Base-by-base conservation (phyloP, 2,888 invertebrate species). In the Pyrrhia umbra region DNA sequence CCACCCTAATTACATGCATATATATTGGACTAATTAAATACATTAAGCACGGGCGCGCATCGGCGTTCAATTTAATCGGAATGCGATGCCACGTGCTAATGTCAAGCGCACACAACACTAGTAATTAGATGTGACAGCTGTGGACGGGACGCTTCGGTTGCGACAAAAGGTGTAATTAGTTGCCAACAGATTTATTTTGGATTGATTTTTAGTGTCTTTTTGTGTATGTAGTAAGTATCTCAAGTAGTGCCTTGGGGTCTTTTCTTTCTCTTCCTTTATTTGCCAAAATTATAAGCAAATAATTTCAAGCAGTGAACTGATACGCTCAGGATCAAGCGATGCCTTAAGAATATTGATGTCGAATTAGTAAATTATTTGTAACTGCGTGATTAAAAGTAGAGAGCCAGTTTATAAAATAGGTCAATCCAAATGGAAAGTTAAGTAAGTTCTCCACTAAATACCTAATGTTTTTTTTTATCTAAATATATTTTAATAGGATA, bases 11-110 rank as follows among this genome's bases (percentile, higher is more conserved):
- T 60, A 66, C 45, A 69, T 61, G 57, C 59, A 79, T 69, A 70
- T 69, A 70, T 67, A 67, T 58, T 56, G 67, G 65, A 72, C 84
- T 88, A 90, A 89, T 89, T 88, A 89, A 89, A 88, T 87, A 83
- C 81, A 84, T 85, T 84, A 85, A 80, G 66, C 64, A 63, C 47
- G 70, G 67, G 69, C 70, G 65, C 68, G 62, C 63, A 75, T 77
- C 62, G 63, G 69, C 67, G 71, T 74, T 80, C 84, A 85, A 84
- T 85, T 82, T 76, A 82, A 83, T 82, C 77, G 84, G 81, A 84
- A 84, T 84, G 85, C 47, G 57, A 54, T 56, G 80, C 74, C 78
- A 76, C 77, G 79, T 69, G 77, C 69, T 77, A 56, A 70, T 64
- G 83, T 84, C 84, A 82, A 46, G 52, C 73, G 59, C 82, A 82